phyloP scores from a whole-genome alignment of 64 coral and sea anemone genomes.

The Stichodactyla helianthus region DNA sequence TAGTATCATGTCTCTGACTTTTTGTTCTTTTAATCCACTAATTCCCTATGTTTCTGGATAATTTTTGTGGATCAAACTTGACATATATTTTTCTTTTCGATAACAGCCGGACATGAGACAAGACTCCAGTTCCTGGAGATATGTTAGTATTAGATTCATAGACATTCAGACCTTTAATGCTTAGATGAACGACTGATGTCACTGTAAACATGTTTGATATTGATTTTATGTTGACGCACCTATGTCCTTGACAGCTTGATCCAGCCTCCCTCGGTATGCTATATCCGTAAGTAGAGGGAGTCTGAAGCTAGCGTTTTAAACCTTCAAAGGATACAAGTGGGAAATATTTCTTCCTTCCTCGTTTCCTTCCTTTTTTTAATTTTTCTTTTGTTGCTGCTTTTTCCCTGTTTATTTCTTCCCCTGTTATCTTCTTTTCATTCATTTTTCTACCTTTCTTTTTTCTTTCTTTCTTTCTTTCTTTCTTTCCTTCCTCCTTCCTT shows the following conservation, averaged over 20 bases:
- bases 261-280: too few species aligned
- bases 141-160: neutral
- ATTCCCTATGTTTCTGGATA: neutral
- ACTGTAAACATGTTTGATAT: neutral
- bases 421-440: neutral
- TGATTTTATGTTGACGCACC: neutral
- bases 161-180: neutral
- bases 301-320: too few species aligned
- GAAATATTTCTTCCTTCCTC: neutral
- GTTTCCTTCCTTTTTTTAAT: neutral
- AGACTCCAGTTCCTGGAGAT: neutral
- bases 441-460: neutral
- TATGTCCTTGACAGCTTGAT: too few species aligned
- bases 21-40: neutral
- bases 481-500: neutral
- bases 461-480: neutral
- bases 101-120: slow-evolving; percentile 4
- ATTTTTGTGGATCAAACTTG: neutral
- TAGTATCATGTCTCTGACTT: too few species aligned
- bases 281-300: too few species aligned
- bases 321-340: too few species aligned
- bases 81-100: neutral
- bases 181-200: neutral
- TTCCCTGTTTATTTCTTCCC: neutral
- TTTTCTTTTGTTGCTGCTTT: neutral